phyloP scores from a whole-genome alignment of 2,888 invertebrate genomes.

The Scelioninae gen. 2 region DNA sequence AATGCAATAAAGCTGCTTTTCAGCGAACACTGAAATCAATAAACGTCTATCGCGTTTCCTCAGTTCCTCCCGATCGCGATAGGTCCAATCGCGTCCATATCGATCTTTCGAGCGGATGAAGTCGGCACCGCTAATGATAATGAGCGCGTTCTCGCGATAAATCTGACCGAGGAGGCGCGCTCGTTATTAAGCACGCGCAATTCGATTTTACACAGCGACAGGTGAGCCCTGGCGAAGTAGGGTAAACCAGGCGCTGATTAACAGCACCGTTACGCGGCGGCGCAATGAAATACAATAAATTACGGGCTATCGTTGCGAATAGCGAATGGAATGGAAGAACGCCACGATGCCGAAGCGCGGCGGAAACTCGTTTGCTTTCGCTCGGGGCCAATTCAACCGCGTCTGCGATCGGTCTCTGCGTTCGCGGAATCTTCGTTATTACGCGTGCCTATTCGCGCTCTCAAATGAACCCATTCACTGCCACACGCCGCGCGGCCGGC shows the following conservation, averaged over 20 bases:
- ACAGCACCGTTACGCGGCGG: constrained; percentile 69
- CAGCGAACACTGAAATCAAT: constrained; percentile 24
- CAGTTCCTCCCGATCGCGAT: constrained; percentile 25
- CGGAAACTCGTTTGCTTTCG: constrained; percentile 66
- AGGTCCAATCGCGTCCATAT: constrained; percentile 4
- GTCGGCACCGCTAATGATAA: constrained; percentile 48
- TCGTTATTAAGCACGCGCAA: constrained; percentile 48
- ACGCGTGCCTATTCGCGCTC: constrained; percentile 45
- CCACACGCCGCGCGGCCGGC: constrained; percentile 8
- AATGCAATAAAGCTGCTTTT: constrained; percentile 18
- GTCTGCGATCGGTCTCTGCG: constrained; percentile 60
- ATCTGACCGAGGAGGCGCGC: constrained; percentile 34
- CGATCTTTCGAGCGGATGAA: constrained; percentile 28
- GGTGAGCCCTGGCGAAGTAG: constrained; percentile 60
- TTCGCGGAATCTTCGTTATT: constrained; percentile 56
- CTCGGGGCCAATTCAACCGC: constrained; percentile 52
- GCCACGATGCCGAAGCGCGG: constrained; percentile 61
- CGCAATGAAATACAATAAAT: constrained; percentile 70
- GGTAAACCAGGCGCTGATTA: constrained; percentile 66
- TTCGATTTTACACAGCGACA: constrained; percentile 65
- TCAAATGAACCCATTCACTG: constrained; percentile 51
- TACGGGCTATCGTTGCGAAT: constrained; percentile 60
- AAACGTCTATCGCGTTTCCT: constrained; percentile 13
- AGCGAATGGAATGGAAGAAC: too few species aligned
- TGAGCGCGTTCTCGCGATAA: constrained; percentile 49